Percentiles rank a stretch among this genome's conserved stretches.
Evolutionary conservation across 2,797 vertebrate species (phyloP).

Genomic region (Tenualosa thibaudeaui): DNA sequence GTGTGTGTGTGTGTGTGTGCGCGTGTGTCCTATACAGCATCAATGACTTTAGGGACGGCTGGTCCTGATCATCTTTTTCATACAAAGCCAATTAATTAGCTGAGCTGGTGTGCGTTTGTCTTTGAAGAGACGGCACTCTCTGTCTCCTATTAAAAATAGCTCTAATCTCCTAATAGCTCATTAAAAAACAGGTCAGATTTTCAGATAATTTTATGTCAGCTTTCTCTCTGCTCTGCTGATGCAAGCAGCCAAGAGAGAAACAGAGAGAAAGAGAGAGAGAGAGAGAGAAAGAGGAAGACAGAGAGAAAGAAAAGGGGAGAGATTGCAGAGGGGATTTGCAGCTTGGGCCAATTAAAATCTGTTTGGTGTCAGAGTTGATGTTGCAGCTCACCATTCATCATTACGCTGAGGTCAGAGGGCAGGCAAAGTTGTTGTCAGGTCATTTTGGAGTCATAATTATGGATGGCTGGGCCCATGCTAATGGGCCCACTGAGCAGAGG

Average conservation of each 20-base stretch:
- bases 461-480: neutral
- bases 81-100: neutral
- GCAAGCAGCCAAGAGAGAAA: constrained; percentile 11
- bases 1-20: constrained; percentile 9
- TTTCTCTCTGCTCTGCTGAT: constrained; percentile 43
- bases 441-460: constrained; percentile 16
- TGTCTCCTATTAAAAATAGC: constrained; percentile 50
- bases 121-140: constrained; percentile 43
- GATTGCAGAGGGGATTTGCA: neutral
- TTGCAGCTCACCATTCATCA: constrained; percentile 2
- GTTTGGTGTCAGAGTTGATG: constrained; percentile 21
- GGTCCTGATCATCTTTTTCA: neutral
- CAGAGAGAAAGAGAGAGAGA: neutral
- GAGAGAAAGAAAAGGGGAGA: neutral
- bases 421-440: constrained; percentile 10
- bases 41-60: neutral
- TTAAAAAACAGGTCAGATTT: constrained; percentile 65
- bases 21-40: constrained; percentile 7
- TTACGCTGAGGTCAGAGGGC: neutral
- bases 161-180: constrained; percentile 65
- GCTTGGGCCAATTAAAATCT: constrained; percentile 22
- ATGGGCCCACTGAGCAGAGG: neutral
- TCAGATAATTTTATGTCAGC: constrained; percentile 59
- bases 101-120: constrained; percentile 5
- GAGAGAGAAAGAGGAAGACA: neutral